A percentile compares a stretch with the other conserved stretches of the same genome.
Conservation (phyloP, 2,888 invertebrate species). For the Lathronympha strigana region DNA sequence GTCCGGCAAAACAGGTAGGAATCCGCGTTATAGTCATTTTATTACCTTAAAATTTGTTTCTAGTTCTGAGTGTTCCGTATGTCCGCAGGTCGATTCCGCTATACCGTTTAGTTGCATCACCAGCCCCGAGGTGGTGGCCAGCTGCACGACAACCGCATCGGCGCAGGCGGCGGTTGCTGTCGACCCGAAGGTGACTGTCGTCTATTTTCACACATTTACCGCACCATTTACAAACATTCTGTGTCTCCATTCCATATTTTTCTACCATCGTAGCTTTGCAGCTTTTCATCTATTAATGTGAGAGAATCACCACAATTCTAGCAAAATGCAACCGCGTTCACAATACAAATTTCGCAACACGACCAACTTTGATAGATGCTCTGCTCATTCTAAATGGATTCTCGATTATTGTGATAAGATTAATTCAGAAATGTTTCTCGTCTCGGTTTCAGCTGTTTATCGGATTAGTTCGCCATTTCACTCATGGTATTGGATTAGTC, state of each 20-base stretch:
- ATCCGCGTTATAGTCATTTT: constrained; percentile 17
- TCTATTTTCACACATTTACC: constrained; percentile 7
- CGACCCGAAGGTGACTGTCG: constrained; percentile 71
- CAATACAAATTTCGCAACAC: background rate
- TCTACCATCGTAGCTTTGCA: background rate
- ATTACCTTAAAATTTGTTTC: constrained; percentile 4
- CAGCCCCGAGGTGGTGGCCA: constrained; percentile 77
- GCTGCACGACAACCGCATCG: constrained; percentile 75
- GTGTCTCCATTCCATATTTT: background rate
- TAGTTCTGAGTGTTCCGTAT: constrained; percentile 47
- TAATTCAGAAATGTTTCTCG: constrained; percentile 12
- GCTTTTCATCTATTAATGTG: constrained; percentile 1
- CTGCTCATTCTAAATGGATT: constrained; percentile 1
- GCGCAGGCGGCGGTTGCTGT: constrained; percentile 64
- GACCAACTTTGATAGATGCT: background rate
- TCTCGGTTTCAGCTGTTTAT: background rate
- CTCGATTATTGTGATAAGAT: constrained; percentile 5
- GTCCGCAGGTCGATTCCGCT: constrained; percentile 76
- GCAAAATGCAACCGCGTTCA: background rate
- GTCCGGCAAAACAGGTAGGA: constrained; percentile 67
- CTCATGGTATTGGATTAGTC: constrained; percentile 4
- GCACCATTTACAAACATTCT: constrained; percentile 55
- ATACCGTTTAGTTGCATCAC: constrained; percentile 83
- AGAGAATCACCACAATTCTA: background rate
- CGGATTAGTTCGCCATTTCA: background rate